Percentiles rank a stretch among this genome's conserved stretches.
These are phyloP conservation scores for Lagodon rhomboides DNA, from an alignment of 2,797 vertebrate genomes.

Conservation along the genomic window DNA sequence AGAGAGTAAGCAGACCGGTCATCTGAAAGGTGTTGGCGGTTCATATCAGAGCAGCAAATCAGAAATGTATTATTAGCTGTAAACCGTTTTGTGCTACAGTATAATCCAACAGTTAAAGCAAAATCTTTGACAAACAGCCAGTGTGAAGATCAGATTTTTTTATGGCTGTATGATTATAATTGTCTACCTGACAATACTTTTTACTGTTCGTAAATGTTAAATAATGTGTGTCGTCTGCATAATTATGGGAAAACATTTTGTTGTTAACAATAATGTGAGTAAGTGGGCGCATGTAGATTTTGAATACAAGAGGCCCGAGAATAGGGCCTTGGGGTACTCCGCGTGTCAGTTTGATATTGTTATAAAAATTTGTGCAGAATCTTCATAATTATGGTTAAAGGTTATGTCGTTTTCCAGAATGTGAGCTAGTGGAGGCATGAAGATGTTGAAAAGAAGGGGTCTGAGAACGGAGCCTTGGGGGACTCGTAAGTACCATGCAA, in stretches of 20 bases:
- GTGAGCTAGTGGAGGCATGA: too few relatives aligned
- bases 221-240: slow-evolving; percentile 26
- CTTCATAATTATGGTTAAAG: too few relatives aligned
- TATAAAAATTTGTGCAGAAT: too few relatives aligned
- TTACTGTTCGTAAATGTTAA: slow-evolving; percentile 86
- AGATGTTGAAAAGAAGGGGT: too few relatives aligned
- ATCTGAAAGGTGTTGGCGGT: not conserved
- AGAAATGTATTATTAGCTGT: not conserved
- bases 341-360: too few relatives aligned
- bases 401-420: too few relatives aligned
- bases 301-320: not conserved
- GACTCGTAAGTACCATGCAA: too few relatives aligned
- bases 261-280: not conserved
- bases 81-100: too few relatives aligned
- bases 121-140: not conserved
- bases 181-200: slow-evolving; percentile 76
- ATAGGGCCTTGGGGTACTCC: not conserved
- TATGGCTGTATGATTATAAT: slow-evolving; percentile 76
- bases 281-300: not conserved
- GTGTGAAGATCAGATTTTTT: slow-evolving; percentile 2
- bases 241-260: too few relatives aligned
- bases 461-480: too few relatives aligned
- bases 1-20: not conserved
- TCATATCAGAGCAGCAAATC: not conserved
- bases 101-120: not conserved